These are phyloP conservation scores for Eupelmus urozonus DNA, from an alignment of 2,888 invertebrate species.

Conservation along the genomic window DNA sequence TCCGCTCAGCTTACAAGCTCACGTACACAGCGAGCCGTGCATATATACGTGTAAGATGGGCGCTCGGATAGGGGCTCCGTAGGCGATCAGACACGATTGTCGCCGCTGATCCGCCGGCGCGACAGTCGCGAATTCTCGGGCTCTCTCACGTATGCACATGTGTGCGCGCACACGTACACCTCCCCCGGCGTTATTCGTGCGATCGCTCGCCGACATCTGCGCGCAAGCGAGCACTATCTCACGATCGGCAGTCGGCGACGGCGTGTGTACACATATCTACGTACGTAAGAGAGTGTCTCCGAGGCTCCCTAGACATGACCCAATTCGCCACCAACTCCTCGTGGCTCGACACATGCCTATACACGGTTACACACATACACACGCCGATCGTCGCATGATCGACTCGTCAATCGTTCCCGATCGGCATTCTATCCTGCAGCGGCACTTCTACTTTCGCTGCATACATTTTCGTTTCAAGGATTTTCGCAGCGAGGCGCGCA, in stretches of 20 bases:
- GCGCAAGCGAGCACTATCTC: constrained; percentile 66
- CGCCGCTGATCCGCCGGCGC: constrained; percentile 7
- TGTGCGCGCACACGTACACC: constrained; percentile 25
- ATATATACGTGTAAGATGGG: constrained; percentile 12
- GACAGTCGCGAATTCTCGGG: constrained; percentile 40
- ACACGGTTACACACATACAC: neutral
- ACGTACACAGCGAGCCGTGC: constrained; percentile 37
- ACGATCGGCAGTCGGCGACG: constrained; percentile 67
- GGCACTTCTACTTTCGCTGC: constrained; percentile 44
- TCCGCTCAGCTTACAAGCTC: constrained; percentile 48
- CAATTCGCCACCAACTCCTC: constrained; percentile 64
- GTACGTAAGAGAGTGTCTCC: constrained; percentile 60
- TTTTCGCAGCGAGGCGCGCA: constrained; percentile 24
- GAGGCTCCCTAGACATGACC: constrained; percentile 66
- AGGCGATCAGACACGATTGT: neutral
- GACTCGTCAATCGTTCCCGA: constrained; percentile 53
- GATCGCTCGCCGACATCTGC: constrained; percentile 43
- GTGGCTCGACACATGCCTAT: too few relatives aligned
- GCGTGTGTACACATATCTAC: constrained; percentile 28
- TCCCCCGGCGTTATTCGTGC: constrained; percentile 50
- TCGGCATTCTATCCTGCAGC: constrained; percentile 42
- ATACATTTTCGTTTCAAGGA: constrained; percentile 46
- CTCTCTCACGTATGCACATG: neutral
- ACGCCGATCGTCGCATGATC: constrained; percentile 31
- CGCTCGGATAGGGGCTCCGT: neutral